Evolutionary conservation across 2,113 vertebrate genomes (phyloP).

Genomic region (Hyperopisus bebe): DNA sequence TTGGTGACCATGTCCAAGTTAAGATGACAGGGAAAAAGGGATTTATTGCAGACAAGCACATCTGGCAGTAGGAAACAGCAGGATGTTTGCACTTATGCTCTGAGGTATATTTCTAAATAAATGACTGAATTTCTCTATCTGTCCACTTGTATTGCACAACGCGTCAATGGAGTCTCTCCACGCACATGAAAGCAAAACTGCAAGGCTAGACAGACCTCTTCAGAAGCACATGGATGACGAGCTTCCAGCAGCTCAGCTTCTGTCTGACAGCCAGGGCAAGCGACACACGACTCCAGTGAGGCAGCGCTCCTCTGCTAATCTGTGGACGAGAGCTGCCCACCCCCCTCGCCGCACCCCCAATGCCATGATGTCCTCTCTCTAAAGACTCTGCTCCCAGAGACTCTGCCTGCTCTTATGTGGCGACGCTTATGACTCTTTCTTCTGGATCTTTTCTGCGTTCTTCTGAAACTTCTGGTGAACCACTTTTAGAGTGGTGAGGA

Average conservation of each 20-base stretch:
- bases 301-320: neutral
- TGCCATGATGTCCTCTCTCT: neutral
- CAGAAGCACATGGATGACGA: neutral
- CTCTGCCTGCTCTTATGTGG: conserved; percentile 15
- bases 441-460: conserved; percentile 67
- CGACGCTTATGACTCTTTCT: conserved; percentile 53
- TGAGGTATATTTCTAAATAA: conserved; percentile 39
- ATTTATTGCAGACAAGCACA: neutral
- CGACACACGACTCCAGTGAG: neutral
- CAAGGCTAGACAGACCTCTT: conserved; percentile 1
- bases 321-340: neutral
- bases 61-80: neutral
- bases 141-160: conserved; percentile 48
- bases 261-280: conserved; percentile 21
- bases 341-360: neutral
- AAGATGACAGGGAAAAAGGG: neutral
- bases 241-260: neutral
- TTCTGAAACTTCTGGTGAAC: conserved; percentile 88
- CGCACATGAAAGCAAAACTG: conserved; percentile 30
- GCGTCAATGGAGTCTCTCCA: conserved; percentile 35
- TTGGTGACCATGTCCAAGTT: neutral
- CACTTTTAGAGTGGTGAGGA: conserved; percentile 91
- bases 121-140: conserved; percentile 24
- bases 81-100: conserved; percentile 17
- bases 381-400: neutral